A percentile compares a stretch with the other conserved stretches of the same genome.
These are phyloP conservation scores for Gila robusta DNA, from an alignment of 2,797 vertebrate genomes.

Conservation along the genomic window DNA sequence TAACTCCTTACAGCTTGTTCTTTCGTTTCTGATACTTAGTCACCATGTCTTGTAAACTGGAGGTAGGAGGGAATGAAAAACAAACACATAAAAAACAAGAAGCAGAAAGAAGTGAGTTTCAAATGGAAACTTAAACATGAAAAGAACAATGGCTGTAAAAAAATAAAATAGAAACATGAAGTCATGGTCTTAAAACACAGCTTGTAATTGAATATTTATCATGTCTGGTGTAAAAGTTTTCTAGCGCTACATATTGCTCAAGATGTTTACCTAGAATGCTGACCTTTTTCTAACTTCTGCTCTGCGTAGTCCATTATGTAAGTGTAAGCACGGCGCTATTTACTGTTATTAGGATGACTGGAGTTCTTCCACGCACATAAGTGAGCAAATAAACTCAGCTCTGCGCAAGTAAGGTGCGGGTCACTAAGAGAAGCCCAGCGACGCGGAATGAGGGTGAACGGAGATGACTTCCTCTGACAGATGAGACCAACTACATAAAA, in stretches of 20 bases:
- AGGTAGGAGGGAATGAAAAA: slow-evolving; percentile 65
- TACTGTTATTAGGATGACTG: slow-evolving; percentile 4
- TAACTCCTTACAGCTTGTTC: slow-evolving; percentile 91
- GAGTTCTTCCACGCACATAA: slow-evolving; percentile 13
- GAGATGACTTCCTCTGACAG: slow-evolving; percentile 45
- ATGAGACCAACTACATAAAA: slow-evolving; percentile 43
- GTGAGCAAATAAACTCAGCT: slow-evolving; percentile 10
- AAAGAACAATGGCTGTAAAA: slow-evolving; percentile 45
- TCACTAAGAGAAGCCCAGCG: slow-evolving; percentile 26
- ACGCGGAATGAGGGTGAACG: slow-evolving; percentile 7
- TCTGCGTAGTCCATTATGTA: not conserved
- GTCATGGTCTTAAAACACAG: not conserved
- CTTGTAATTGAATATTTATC: slow-evolving; percentile 30
- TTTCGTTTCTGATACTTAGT: slow-evolving; percentile 98
- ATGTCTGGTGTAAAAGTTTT: slow-evolving; percentile 27
- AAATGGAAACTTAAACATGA: slow-evolving; percentile 37
- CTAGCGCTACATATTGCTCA: slow-evolving; percentile 6
- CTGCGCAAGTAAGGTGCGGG: not conserved
- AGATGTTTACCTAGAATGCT: slow-evolving; percentile 33
- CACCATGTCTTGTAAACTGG: slow-evolving; percentile 98
- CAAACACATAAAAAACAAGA: slow-evolving; percentile 53
- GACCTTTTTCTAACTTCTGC: slow-evolving; percentile 39
- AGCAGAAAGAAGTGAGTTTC: slow-evolving; percentile 56
- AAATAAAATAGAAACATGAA: slow-evolving; percentile 13
- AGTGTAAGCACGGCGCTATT: not conserved